These are phyloP conservation scores for Sebastes itinus DNA, from an alignment of 2,797 vertebrate genomes.

Conservation along the genomic window DNA sequence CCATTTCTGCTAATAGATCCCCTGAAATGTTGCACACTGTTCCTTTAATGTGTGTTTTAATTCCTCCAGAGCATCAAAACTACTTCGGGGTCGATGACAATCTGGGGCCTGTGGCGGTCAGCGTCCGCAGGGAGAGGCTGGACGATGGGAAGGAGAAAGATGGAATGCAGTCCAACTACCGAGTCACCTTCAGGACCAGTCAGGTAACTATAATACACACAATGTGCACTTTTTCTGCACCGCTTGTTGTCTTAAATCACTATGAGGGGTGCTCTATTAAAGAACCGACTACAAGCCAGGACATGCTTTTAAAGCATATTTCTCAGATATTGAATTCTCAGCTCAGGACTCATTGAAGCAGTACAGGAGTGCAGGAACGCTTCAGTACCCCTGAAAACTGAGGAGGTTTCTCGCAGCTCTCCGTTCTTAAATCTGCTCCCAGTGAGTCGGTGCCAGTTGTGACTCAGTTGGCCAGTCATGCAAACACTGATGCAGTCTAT, in stretches of 20 bases:
- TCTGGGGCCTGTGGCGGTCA: slow-evolving; percentile 95
- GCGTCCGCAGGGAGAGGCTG: slow-evolving; percentile 92
- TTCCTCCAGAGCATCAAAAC: slow-evolving; percentile 92
- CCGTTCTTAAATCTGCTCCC: slow-evolving; percentile 38
- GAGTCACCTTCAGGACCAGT: slow-evolving; percentile 94
- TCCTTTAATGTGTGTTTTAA: not conserved
- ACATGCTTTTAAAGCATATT: slow-evolving; percentile 31
- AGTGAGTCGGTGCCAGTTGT: slow-evolving; percentile 31
- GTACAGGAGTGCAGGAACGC: slow-evolving; percentile 28
- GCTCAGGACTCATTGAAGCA: slow-evolving; percentile 43
- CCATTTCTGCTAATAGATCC: no score
- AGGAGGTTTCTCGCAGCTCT: slow-evolving; percentile 2
- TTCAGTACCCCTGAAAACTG: slow-evolving; percentile 33
- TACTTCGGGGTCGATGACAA: slow-evolving; percentile 97
- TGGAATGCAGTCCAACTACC: slow-evolving; percentile 91
- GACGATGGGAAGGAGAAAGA: slow-evolving; percentile 95
- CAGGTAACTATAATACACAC: slow-evolving; percentile 84
- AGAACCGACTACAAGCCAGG: not conserved
- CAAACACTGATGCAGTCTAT: slow-evolving; percentile 33
- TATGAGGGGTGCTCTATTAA: slow-evolving; percentile 4
- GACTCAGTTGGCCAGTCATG: slow-evolving; percentile 44
- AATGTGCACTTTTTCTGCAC: not conserved
- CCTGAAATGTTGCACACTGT: no score
- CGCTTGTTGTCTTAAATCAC: not conserved
- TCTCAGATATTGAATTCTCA: slow-evolving; percentile 30